Base-by-base conservation (phyloP, 2,113 vertebrate genomes). In the Festucalex cinctus region DNA sequence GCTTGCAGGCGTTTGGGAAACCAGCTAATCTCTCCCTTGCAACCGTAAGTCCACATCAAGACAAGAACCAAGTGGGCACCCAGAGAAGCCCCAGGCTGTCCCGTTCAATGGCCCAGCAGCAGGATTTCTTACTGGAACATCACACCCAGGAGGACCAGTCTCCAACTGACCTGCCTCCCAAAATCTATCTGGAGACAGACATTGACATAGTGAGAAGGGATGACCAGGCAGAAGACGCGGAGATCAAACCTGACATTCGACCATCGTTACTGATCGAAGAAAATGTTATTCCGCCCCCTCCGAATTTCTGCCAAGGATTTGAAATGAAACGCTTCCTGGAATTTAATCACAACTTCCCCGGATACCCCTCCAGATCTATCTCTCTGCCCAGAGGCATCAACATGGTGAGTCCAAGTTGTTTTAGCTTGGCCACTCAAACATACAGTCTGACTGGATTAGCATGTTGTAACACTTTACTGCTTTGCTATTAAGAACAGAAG, bases 1-100 rank as follows among this genome's bases (percentile, higher is more conserved):
- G 86, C 67, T 77, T 94, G 70, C 88, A 88, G 69, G 87, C 89
- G 56, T 91, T 93, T 79, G 63, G 86, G 77, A 75, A 77, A 71
- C 36, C 58, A 65, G 32, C 22, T 43, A 63, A 62, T 77, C 78
- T 77, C 53, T 68, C 60, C 64, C 64, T 20, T 66, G n/a, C 63
- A 8, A 63, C 62, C 6, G 16, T 5, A n/a, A 3, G 46, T 60
- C 51, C 48, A 46, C 64, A 65, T 63, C 66, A 63, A 58, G 62
- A 78, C 43, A 66, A 77, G 61, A 70, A 77, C 49, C 13, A 49
- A 43, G 53, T 62, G 41, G 60, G 26, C 51, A 51, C 60, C 22
- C 26, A 13, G 26, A n/a, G 54, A 66, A 81, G 68, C 22, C 41
- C 58, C 35, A 10, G 67, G 79, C 76, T 53, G 7, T 3, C 58